Base-by-base conservation (phyloP, 2,113 vertebrate genomes). In the Pituophis catenifer region DNA sequence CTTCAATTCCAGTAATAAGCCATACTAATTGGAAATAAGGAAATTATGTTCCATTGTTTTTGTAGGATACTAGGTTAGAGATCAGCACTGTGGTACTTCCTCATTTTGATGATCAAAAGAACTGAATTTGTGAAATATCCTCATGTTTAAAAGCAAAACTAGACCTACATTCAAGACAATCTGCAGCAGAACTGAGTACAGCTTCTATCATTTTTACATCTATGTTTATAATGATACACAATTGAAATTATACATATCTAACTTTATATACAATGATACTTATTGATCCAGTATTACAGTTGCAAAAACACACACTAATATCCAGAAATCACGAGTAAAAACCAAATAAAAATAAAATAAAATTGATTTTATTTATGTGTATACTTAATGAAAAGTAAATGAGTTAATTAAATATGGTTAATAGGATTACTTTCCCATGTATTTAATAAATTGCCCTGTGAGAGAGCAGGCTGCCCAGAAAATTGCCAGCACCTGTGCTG, bases 201-300 rank as follows among this genome's bases (percentile, higher is more conserved):
- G 88, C 38, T 95, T 86, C 55, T 10, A 89, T 89, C 15, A 8
- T 94, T 95, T 38, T 90, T 86, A 92, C 90, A 92, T 90, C 33
- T 53, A 33, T 1, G 53, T 44, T 3, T 26, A 19, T 29, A 91
- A 58, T 5, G 50, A 5, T 7, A 15, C 38, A 33, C 58, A 93
- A 92, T 1, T 48, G 57, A 90, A 95, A 93, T 90, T 58, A 38
- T 48, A 58, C n/a, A 91, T 93, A 91, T 85, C 89, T 94, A 81
- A 93, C 3, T 91, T 92, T 93, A 92, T 89, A 89, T 93, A 87
- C 94, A 88, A 70, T 88, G 94, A 93, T 9, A 91, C 52, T 89
- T 93, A 23, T 95, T 50, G 12, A 52, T 17, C 29, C 8, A 48
- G 48, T n/a, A 33, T 3, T 90, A 65, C 58, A 50, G 2, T 17